Evolutionary conservation across 2,888 invertebrate genomes (phyloP), one percentile per base, ranked within the genome.

Genomic region (Chrysolina haemoptera): DNA sequence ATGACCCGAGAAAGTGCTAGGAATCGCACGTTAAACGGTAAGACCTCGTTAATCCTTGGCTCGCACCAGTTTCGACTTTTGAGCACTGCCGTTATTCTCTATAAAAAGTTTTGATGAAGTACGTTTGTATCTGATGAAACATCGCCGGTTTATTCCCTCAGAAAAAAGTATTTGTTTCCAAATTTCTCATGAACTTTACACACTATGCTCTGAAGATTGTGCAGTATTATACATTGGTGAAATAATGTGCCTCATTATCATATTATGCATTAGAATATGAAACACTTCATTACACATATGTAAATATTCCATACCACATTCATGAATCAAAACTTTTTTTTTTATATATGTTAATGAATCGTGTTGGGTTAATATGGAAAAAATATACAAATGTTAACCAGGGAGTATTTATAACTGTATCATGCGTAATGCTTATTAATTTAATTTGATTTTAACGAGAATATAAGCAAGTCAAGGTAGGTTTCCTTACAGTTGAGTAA

Each of bases 391-490:
- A n/a, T 10, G 53, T 20, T 53, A 22, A 20, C 20, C 10, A 10
- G 11, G 20, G 53, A 53, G 6, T 53, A 20, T 53, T 53, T 53
- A 53, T 53, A 20, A 53, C 53, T 53, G 53, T 53, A 20, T 53
- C 20, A 53, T 53, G 53, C 53, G 53, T 53, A 53, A 53, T 22
- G 53, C 16, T 22, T 53, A 20, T 53, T 53, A 40, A 59, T 40
- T 68, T 16, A 68, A 68, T 59, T 10, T 10, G 50, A 18, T 16
- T 53, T 53, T 20, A 40, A 50, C 22, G n/a, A 62, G 35, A 27
- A 22, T 63, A 63, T 50, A 63, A 41, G 40, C 16, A 27, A 70
- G 59, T 55, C 65, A 70, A 70, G 70, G 70, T 70, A 43, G 64
- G 55, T 55, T 70, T 70, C 55, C 64, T 53, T 20, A 20, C 18